phyloP scores from a whole-genome alignment of 2,113 vertebrate genomes.

The Larimichthys crocea region DNA sequence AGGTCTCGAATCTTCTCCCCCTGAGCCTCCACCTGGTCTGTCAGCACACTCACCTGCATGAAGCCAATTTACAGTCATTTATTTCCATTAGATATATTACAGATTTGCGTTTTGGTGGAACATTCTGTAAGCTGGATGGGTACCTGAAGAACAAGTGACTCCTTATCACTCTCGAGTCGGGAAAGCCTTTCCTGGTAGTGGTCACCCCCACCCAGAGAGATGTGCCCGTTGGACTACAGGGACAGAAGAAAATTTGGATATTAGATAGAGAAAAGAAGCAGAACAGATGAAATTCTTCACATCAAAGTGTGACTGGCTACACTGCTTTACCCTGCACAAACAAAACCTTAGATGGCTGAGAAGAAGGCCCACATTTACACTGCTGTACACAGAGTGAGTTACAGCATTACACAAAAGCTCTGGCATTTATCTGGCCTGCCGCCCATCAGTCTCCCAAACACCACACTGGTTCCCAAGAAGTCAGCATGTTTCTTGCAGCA shows the following conservation, averaged over 20 bases:
- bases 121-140: neutral
- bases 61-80: slow-evolving; percentile 11
- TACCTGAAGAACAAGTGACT: slow-evolving; percentile 97
- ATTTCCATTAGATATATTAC: neutral
- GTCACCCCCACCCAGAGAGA: slow-evolving; percentile 89
- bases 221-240: slow-evolving; percentile 93
- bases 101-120: neutral
- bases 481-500: slow-evolving; percentile 35
- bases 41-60: slow-evolving; percentile 94
- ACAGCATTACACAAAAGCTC: slow-evolving; percentile 70
- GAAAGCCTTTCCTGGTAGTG: slow-evolving; percentile 96
- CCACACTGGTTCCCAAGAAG: slow-evolving; percentile 45
- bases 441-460: slow-evolving; percentile 60
- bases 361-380: slow-evolving; percentile 51
- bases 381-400: slow-evolving; percentile 50
- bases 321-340: slow-evolving; percentile 39
- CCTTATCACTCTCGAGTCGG: slow-evolving; percentile 95
- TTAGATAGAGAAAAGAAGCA: neutral
- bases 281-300: slow-evolving; percentile 17
- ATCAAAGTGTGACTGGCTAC: slow-evolving; percentile 23
- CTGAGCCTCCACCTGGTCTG: slow-evolving; percentile 98
- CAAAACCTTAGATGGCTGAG: slow-evolving; percentile 75
- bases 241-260: slow-evolving; percentile 33
- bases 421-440: slow-evolving; percentile 71
- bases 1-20: slow-evolving; percentile 98